These are phyloP conservation scores for Desmodus rotundus DNA, from an alignment of 2,113 vertebrate species.

Conservation along the genomic window DNA sequence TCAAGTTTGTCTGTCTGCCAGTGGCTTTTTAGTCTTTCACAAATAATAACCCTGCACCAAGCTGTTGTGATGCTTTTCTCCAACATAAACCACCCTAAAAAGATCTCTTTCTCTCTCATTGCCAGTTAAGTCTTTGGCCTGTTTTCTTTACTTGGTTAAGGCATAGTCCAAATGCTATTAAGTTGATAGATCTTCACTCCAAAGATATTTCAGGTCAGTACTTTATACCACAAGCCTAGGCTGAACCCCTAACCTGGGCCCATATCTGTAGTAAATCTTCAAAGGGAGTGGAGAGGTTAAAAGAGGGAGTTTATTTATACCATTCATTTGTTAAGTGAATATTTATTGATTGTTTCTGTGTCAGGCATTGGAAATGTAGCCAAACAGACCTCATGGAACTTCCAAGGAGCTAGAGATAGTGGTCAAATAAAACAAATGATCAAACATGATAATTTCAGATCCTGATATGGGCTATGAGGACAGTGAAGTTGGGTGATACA, in stretches of 20 bases:
- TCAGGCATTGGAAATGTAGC: neutral
- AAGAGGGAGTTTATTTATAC: neutral
- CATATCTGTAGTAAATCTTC: neutral
- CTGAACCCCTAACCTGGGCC: neutral
- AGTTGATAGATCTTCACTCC: neutral
- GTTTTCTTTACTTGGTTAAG: neutral
- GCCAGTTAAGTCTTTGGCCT: neutral
- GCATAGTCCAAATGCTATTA: neutral
- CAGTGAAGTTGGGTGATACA: neutral
- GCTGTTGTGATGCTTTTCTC: neutral
- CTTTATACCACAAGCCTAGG: neutral
- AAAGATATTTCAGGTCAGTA: neutral
- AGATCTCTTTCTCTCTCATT: neutral
- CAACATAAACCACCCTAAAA: neutral
- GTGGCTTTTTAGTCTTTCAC: neutral
- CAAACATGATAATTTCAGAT: neutral
- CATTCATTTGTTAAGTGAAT: neutral
- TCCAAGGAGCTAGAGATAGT: neutral
- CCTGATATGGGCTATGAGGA: neutral
- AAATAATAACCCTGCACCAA: neutral
- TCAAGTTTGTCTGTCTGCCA: neutral
- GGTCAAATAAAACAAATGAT: neutral
- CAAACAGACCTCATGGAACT: neutral
- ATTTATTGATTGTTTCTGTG: neutral
- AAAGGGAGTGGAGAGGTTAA: neutral